A percentile compares a stretch with the other conserved stretches of the same genome.
These are phyloP conservation scores for Eira barbara DNA, from an alignment of 2,113 vertebrate species.

Conservation along the genomic window DNA sequence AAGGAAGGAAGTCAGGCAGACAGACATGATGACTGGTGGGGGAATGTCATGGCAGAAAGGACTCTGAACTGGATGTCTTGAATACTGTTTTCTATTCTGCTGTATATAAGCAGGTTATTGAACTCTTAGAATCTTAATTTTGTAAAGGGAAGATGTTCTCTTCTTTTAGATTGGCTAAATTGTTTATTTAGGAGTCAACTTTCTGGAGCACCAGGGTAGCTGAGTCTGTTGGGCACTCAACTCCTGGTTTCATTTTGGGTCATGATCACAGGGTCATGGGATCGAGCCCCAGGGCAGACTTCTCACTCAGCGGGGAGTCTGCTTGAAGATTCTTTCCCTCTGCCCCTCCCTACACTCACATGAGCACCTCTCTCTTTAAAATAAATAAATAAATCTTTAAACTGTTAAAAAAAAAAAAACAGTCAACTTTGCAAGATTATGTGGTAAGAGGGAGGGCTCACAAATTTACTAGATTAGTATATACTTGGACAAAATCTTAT, in stretches of 20 bases:
- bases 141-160: background rate
- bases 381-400: background rate
- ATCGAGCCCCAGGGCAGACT: background rate
- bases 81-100: background rate
- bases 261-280: background rate
- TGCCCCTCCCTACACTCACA: background rate
- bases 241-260: background rate
- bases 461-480: background rate
- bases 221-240: too few species aligned
- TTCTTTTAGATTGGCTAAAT: background rate
- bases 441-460: background rate
- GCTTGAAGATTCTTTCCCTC: background rate
- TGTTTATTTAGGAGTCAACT: background rate
- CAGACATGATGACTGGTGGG: background rate
- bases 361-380: background rate
- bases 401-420: background rate
- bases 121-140: background rate
- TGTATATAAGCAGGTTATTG: background rate
- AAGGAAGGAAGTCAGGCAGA: background rate
- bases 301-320: background rate
- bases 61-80: background rate
- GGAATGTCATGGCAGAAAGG: background rate
- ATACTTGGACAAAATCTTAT: background rate
- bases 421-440: background rate
- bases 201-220: background rate